Evolutionary conservation across 2,888 invertebrate genomes (phyloP).

Genomic region (Sclerodermus sp.): DNA sequence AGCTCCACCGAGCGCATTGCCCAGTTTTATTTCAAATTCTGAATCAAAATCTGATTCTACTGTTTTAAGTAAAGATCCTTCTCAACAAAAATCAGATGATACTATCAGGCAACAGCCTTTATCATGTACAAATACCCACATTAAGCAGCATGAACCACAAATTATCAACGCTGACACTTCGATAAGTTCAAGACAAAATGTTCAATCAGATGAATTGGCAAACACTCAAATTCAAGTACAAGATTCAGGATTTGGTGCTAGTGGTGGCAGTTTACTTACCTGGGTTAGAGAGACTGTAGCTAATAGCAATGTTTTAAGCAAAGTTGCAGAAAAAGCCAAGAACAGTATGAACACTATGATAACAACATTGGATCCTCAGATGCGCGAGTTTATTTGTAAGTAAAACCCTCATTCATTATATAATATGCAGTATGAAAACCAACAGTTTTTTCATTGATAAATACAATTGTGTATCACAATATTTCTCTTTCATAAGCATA

Average conservation of each 20-base stretch:
- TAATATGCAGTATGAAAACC: background rate
- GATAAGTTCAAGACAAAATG: conserved; percentile 6
- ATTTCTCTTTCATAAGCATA: background rate
- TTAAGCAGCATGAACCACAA: conserved; percentile 14
- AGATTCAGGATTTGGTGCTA: conserved; percentile 43
- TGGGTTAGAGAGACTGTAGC: conserved; percentile 74
- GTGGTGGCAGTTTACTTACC: conserved; percentile 63
- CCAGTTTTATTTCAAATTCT: conserved; percentile 66
- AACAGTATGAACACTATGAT: conserved; percentile 83
- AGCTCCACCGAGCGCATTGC: conserved; percentile 70
- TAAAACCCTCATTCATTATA: conserved; percentile 33
- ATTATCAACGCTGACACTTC: background rate
- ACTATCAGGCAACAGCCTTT: conserved; percentile 13
- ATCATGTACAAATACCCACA: background rate
- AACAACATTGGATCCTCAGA: conserved; percentile 85
- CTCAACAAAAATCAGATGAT: conserved; percentile 13
- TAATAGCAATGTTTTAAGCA: conserved; percentile 65
- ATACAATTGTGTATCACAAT: background rate
- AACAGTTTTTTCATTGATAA: background rate
- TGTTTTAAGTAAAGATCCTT: conserved; percentile 6
- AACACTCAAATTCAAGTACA: conserved; percentile 15
- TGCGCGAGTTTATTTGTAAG: conserved; percentile 84
- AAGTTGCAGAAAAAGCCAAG: conserved; percentile 76
- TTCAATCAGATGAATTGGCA: conserved; percentile 5
- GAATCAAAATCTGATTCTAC: conserved; percentile 25